A percentile compares a stretch with the other conserved stretches of the same genome.
These are phyloP conservation scores for Hoplias malabaricus DNA, from an alignment of 2,113 vertebrate genomes.

Conservation along the genomic window DNA sequence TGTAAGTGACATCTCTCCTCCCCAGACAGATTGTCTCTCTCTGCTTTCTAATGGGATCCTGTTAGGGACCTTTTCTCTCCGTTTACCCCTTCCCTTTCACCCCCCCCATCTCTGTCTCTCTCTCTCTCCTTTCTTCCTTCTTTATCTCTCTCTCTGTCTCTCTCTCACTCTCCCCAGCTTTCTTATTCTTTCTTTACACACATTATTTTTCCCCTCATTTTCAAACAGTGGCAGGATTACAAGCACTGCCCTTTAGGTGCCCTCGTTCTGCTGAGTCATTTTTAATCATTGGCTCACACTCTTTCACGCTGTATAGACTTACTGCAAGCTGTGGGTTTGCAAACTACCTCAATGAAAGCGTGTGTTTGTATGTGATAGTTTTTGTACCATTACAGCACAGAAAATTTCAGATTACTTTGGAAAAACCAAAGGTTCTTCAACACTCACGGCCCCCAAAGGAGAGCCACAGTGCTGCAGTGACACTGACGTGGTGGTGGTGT, in stretches of 20 bases:
- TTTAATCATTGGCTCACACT: constrained; percentile 57
- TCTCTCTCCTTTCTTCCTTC: constrained; percentile 9
- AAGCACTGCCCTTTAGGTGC: constrained; percentile 52
- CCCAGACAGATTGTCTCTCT: constrained; percentile 75
- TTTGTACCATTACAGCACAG: no score
- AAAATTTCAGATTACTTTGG: no score
- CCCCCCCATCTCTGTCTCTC: constrained; percentile 7
- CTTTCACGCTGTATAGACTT: constrained; percentile 50
- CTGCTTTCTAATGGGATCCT: constrained; percentile 64
- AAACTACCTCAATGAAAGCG: background rate
- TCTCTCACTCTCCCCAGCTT: background rate
- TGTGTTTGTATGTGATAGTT: constrained; percentile 24
- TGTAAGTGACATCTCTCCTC: constrained; percentile 76
- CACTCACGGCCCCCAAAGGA: no score
- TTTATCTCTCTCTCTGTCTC: constrained; percentile 11
- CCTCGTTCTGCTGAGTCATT: constrained; percentile 54
- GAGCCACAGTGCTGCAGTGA: no score
- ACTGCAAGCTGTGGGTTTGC: constrained; percentile 30
- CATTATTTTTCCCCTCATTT: constrained; percentile 43
- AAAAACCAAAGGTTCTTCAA: no score
- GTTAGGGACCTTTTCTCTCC: constrained; percentile 59
- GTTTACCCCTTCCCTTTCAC: constrained; percentile 22
- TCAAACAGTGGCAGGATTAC: constrained; percentile 48
- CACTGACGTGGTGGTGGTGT: no score
- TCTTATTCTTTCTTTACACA: constrained; percentile 37